Evolutionary conservation across 2,888 invertebrate species (phyloP), one percentile per base, ranked within the genome.

Genomic region (Pegoplata infirma): DNA sequence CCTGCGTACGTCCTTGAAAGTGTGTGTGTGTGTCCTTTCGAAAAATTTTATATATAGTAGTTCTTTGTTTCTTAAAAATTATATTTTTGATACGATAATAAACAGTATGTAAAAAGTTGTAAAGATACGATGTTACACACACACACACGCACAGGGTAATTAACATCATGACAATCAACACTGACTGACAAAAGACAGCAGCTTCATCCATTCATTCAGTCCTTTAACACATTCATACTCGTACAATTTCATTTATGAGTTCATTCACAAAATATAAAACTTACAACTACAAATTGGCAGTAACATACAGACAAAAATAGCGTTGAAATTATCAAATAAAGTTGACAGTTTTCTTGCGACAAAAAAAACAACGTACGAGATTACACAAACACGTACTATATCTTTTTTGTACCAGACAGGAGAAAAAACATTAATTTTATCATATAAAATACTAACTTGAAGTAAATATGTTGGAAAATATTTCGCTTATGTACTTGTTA

Each of bases 101-200:
- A 76, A 68, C 61, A 59, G 69, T 64, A 68, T 73, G 67, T 82
- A 73, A 78, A 76, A 81, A 72, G 75, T 76, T 81, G 76, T 75
- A 78, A 81, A 81, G 79, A 81, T 83, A 82, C 84, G 85, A 84
- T 84, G 86, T 86, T 83, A 87, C 85, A 76, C 25, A n/a, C n/a
- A n/a, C n/a, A n/a, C n/a, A n/a, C n/a, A n/a, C n/a, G n/a, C n/a
- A n/a, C 75, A 84, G 87, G 84, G 85, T 87, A 86, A 86, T 87
- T 87, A 87, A 87, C 86, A 86, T 84, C 77, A 80, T 75, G 79
- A 72, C 71, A 79, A 56, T 51, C 49, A 68, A 25, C 28, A 69
- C 56, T 32, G 74, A 61, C 68, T 71, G 47, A 56, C 47, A 6
- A 63, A 79, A 72, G 71, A 46, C 66, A 71, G 64, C 49, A 69